phyloP scores from a whole-genome alignment of 1,140 invertebrate species.

The Drosophila nebulosa region DNA sequence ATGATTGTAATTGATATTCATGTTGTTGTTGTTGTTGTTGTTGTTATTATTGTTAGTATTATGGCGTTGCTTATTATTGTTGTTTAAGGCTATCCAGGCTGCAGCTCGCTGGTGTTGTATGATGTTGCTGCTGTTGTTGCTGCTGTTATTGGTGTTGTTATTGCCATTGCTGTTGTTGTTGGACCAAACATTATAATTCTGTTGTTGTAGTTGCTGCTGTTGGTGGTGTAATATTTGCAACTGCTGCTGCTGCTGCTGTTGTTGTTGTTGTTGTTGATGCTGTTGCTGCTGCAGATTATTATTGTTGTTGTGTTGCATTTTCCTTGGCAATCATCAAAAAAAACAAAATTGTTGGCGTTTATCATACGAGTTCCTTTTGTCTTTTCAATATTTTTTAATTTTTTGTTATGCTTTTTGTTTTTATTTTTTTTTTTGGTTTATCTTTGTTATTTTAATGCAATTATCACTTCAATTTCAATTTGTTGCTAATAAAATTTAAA shows the following conservation, averaged over 20 bases:
- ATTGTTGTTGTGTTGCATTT: constrained; percentile 69
- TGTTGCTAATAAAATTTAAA: constrained; percentile 6
- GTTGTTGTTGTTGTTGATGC: constrained; percentile 23
- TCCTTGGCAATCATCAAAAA: constrained; percentile 68
- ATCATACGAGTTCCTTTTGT: constrained; percentile 53
- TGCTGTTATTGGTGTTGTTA: constrained; percentile 17
- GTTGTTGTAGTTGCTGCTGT: constrained; percentile 32
- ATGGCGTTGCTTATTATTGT: constrained; percentile 53
- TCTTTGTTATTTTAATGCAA: constrained; percentile 1
- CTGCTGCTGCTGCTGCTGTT: constrained; percentile 26
- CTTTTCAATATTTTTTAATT: constrained; percentile 23
- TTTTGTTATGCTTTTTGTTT: too few species aligned
- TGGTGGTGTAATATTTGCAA: constrained; percentile 21
- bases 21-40: constrained; percentile 48
- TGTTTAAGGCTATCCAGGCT: constrained; percentile 28
- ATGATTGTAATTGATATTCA: constrained; percentile 62
- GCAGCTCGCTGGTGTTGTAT: constrained; percentile 40
- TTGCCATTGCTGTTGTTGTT: constrained; percentile 18
- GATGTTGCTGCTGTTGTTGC: constrained; percentile 24
- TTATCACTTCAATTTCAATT: constrained; percentile 18
- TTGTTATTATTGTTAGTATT: constrained; percentile 40
- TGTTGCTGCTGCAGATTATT: constrained; percentile 42
- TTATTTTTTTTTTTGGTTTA: constrained; percentile 5
- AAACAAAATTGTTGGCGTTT: constrained; percentile 64
- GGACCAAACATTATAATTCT: constrained; percentile 54